Percentiles rank a stretch among this genome's conserved stretches.
Evolutionary conservation across 2,888 invertebrate species (phyloP).

Genomic region (Darwinula stevensoni): DNA sequence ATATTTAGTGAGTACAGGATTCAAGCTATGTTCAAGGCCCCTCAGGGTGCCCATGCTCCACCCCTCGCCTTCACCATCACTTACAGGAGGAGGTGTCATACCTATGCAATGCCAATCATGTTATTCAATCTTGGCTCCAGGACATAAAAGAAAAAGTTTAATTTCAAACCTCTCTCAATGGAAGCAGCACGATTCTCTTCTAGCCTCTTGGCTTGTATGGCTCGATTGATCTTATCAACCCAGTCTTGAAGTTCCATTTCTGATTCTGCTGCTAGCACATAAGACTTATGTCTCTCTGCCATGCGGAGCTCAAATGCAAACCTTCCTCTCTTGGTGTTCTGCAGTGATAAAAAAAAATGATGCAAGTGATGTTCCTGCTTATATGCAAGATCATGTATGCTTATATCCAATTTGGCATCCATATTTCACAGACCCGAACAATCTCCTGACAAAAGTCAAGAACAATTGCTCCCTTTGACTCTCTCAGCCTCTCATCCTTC

Average conservation of each 20-base stretch:
- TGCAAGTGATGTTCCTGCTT: background rate
- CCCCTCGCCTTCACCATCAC: too few relatives aligned
- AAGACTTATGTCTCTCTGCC: constrained; percentile 55
- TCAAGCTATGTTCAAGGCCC: constrained; percentile 67
- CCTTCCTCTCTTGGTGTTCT: constrained; percentile 53
- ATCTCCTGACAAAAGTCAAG: constrained; percentile 82
- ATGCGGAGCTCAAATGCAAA: constrained; percentile 64
- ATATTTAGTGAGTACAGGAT: constrained; percentile 64
- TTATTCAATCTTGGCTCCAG: too few relatives aligned
- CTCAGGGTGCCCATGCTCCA: constrained; percentile 39
- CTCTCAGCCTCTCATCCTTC: constrained; percentile 71
- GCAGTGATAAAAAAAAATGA: constrained; percentile 14
- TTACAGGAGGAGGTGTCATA: too few relatives aligned
- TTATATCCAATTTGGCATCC: background rate
- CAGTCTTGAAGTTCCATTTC: constrained; percentile 55
- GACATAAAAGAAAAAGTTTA: too few relatives aligned
- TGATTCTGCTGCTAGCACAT: constrained; percentile 54
- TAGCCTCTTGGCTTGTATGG: constrained; percentile 34
- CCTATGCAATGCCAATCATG: too few relatives aligned
- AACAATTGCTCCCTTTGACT: constrained; percentile 67
- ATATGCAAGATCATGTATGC: background rate
- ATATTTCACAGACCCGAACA: constrained; percentile 26
- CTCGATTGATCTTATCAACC: constrained; percentile 47
- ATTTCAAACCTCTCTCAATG: too few relatives aligned
- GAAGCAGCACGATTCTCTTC: too few relatives aligned